These are phyloP conservation scores for Nephrotoma guestfalica DNA, from an alignment of 2,888 invertebrate genomes.

Conservation along the genomic window DNA sequence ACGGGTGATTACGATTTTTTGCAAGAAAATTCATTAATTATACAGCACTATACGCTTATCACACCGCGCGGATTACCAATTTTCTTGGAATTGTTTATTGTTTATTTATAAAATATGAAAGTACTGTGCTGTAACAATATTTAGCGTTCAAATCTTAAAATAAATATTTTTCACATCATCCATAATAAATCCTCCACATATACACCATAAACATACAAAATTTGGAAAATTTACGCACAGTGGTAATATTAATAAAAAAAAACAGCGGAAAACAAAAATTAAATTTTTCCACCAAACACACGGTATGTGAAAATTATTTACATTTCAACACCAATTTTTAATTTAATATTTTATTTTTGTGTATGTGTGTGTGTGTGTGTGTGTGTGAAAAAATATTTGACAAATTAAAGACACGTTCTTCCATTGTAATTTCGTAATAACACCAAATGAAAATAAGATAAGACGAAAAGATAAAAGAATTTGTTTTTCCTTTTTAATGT, in stretches of 20 bases:
- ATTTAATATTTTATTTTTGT: neutral
- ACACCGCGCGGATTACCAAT: neutral
- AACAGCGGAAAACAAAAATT: neutral
- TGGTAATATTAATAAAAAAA: neutral
- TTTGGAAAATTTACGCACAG: neutral
- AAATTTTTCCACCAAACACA: neutral
- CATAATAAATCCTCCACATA: neutral
- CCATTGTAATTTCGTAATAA: neutral
- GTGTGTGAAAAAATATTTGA: neutral
- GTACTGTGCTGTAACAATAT: neutral
- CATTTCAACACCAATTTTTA: slow-evolving; percentile 1
- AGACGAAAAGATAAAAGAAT: neutral
- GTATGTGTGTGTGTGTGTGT: neutral
- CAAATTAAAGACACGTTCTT: neutral
- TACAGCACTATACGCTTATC: neutral
- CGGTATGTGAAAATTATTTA: slow-evolving; percentile 1
- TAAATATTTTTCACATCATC: neutral
- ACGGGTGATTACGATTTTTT: neutral
- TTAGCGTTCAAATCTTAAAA: neutral
- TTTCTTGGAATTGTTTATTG: neutral
- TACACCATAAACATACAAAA: neutral
- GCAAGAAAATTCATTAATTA: neutral
- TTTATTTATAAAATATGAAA: neutral
- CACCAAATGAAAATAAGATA: neutral
- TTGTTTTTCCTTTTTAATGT: neutral